These are phyloP conservation scores for Chiridota heheva DNA, from an alignment of 35 echinoderm and acorn worm species.

Conservation along the genomic window DNA sequence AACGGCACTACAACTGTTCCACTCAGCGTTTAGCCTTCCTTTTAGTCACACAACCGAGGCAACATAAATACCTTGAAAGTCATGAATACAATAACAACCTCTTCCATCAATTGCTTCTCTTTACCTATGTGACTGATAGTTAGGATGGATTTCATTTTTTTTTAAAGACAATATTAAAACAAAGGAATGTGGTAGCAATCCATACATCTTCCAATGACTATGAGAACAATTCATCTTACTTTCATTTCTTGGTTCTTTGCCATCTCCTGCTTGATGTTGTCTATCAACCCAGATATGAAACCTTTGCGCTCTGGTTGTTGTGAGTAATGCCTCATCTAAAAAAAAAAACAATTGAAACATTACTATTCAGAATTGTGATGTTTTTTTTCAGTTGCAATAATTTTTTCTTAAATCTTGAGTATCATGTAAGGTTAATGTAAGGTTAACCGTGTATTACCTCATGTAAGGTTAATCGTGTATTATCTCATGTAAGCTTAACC, in stretches of 20 bases:
- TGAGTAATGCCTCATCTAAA: slow-evolving; percentile 76
- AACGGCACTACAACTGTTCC: too few relatives aligned
- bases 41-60: too few relatives aligned
- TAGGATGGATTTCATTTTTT: neutral
- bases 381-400: too few relatives aligned
- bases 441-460: too few relatives aligned
- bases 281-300: slow-evolving; percentile 71
- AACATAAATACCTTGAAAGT: too few relatives aligned
- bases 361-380: too few relatives aligned
- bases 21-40: too few relatives aligned
- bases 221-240: slow-evolving; percentile 19
- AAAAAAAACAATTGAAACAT: slow-evolving; percentile 10
- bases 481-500: too few relatives aligned
- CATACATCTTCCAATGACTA: neutral
- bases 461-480: too few relatives aligned
- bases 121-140: neutral
- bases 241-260: slow-evolving; percentile 96
- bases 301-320: slow-evolving; percentile 73
- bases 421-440: too few relatives aligned
- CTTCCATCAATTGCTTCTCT: neutral
- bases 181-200: neutral
- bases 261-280: slow-evolving; percentile 89
- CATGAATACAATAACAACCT: neutral
- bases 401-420: too few relatives aligned
- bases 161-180: neutral